phyloP scores from a whole-genome alignment of 2,113 vertebrate genomes.

The Sylvia atricapilla region DNA sequence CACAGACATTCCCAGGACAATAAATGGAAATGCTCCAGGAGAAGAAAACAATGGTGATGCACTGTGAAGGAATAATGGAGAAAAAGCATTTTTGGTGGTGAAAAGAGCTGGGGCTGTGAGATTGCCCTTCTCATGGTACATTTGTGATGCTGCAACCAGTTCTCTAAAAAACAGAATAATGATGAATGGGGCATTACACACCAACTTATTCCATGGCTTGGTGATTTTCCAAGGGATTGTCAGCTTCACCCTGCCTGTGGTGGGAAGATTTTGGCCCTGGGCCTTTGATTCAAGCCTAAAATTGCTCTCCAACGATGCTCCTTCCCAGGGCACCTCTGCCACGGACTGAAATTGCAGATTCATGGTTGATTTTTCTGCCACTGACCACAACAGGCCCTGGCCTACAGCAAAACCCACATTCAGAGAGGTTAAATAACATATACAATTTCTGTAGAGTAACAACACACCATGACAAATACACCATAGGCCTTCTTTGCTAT shows the following conservation, averaged over 20 bases:
- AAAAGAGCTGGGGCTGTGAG: not conserved
- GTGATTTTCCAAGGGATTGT: not conserved
- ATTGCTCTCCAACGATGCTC: not conserved
- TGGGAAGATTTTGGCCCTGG: not conserved
- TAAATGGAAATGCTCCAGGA: slow-evolving; percentile 40
- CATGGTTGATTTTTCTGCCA: not conserved
- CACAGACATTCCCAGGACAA: slow-evolving; percentile 11
- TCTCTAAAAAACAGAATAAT: not conserved
- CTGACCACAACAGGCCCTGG: not conserved
- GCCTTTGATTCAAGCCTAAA: not conserved
- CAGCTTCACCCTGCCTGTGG: not conserved
- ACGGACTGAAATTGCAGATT: not conserved
- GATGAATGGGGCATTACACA: not conserved
- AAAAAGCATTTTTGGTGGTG: not conserved
- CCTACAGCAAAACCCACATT: not conserved
- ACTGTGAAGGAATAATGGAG: not conserved
- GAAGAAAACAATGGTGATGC: slow-evolving; percentile 20
- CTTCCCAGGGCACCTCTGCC: not conserved
- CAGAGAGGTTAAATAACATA: not conserved
- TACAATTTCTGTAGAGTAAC: not conserved
- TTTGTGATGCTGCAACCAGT: not conserved
- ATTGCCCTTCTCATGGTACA: not conserved
- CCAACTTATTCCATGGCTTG: not conserved
- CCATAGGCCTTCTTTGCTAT: not conserved
- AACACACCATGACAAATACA: not conserved